Base-by-base conservation (phyloP, 1,140 invertebrate species). In the Drosophila ananassae region DNA sequence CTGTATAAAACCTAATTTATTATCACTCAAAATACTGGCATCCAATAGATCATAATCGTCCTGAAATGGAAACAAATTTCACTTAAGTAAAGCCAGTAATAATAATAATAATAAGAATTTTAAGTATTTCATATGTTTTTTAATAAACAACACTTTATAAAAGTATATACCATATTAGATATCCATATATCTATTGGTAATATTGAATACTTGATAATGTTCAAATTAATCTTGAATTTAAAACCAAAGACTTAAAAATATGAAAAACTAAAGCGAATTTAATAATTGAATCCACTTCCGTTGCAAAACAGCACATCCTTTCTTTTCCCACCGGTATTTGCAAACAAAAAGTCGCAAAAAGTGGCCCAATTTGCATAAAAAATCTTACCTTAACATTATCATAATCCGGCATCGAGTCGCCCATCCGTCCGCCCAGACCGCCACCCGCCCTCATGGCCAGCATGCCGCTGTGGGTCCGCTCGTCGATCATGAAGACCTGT, bases 321-420 rank as follows among this genome's bases (percentile, higher is more conserved):
- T 55, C 57, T 77, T 61, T 79, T 90, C 85, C 78, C 85, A 85
- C 84, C 67, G 63, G 17, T 28, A 28, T 30, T 8, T 5, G 12
- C 39, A 17, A 21, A 28, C 10, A 7, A 22, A 41, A 66, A 52
- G 10, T 32, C 47, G 60, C 56, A 8, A 32, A 32, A 32, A 32
- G 30, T n/a, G 34, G 10, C 12, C 12, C 1, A 56, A 89, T 89
- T 89, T 89, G 83, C 79, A 89, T 89, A 77, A 73, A 61, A 76
- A 76, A 79, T 73, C 78, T 92, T 89, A 94, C 94, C 93, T 94
- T 93, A 67, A 94, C 91, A 81, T 93, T 93, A 71, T 94, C 94
- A 90, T 93, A 94, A 91, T 94, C 92, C 54, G 92, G 92, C 79
- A 91, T 90, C 62, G 91, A 92, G 79, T 92, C 91, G 50, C 91